Conservation (phyloP, 1,140 invertebrate species). For the Achroia grisella region DNA sequence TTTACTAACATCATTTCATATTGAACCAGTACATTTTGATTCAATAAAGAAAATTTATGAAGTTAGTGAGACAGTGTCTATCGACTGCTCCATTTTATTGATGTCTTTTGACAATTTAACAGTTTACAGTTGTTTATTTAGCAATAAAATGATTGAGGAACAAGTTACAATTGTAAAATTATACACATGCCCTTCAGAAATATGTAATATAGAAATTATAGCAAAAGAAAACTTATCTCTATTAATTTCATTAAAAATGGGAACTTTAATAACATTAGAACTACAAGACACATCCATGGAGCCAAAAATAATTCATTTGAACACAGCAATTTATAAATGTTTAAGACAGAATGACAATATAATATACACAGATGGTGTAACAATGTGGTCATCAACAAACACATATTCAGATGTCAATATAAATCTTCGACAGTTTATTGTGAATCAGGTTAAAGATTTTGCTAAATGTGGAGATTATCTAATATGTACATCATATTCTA, state of each 20-base stretch:
- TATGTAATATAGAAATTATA: conserved; percentile 30
- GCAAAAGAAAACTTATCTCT: conserved; percentile 18
- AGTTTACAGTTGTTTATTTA: conserved; percentile 33
- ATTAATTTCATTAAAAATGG: conserved; percentile 33
- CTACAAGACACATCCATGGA: conserved; percentile 11
- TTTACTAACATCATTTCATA: conserved; percentile 12
- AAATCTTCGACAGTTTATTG: conserved; percentile 31
- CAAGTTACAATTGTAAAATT: conserved; percentile 25
- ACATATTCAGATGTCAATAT: conserved; percentile 19
- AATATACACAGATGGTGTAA: conserved; percentile 45
- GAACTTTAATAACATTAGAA: conserved; percentile 34
- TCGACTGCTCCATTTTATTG: conserved; percentile 26
- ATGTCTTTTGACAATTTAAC: conserved; percentile 39
- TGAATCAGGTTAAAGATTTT: conserved; percentile 48
- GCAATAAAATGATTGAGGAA: conserved; percentile 9
- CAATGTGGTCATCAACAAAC: conserved; percentile 44
- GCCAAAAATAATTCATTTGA: conserved; percentile 36
- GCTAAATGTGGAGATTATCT: conserved; percentile 31
- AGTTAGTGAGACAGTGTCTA: conserved; percentile 3
- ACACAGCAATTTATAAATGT: conserved; percentile 40
- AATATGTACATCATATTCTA: conserved; percentile 48
- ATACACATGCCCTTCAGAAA: conserved; percentile 36
- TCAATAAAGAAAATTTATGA: conserved; percentile 23
- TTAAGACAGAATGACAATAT: conserved; percentile 20
- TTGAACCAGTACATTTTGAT: conserved; percentile 18